Evolutionary conservation across 2,113 vertebrate genomes (phyloP).

Genomic region (Eulacestoma nigropectus): DNA sequence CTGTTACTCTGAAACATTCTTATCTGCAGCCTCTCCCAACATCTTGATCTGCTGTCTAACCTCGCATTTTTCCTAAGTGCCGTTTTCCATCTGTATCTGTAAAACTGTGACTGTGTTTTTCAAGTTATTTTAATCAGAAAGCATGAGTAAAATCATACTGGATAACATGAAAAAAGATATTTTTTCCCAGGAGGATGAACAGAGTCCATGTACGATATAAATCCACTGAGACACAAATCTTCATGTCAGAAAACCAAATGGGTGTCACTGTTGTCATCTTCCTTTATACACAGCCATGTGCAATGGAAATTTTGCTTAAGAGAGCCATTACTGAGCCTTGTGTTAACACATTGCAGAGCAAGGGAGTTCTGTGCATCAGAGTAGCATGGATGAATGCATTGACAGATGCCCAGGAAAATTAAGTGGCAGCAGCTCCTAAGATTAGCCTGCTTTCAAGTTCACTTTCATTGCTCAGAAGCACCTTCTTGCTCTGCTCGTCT

Average conservation of each 20-base stretch:
- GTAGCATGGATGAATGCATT: not conserved
- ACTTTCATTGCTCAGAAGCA: not conserved
- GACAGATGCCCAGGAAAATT: not conserved
- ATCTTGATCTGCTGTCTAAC: not conserved
- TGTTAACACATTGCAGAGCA: not conserved
- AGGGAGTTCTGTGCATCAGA: not conserved
- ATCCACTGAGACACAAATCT: not conserved
- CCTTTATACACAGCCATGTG: not conserved
- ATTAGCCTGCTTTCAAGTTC: not conserved
- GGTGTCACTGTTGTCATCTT: not conserved
- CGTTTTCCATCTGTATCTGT: not conserved
- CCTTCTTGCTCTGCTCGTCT: not conserved
- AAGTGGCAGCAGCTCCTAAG: not conserved
- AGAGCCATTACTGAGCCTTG: not conserved
- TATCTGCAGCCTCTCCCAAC: not conserved
- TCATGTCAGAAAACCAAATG: not conserved
- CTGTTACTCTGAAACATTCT: not conserved
- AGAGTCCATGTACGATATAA: not conserved
- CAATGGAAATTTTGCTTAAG: not conserved
- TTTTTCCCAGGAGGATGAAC: not conserved
- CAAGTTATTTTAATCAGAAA: not conserved
- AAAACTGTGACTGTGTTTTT: not conserved
- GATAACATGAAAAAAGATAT: not conserved
- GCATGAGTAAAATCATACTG: not conserved
- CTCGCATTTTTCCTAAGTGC: not conserved